phyloP scores from a whole-genome alignment of 2,113 vertebrate genomes.

The Carlito syrichta region DNA sequence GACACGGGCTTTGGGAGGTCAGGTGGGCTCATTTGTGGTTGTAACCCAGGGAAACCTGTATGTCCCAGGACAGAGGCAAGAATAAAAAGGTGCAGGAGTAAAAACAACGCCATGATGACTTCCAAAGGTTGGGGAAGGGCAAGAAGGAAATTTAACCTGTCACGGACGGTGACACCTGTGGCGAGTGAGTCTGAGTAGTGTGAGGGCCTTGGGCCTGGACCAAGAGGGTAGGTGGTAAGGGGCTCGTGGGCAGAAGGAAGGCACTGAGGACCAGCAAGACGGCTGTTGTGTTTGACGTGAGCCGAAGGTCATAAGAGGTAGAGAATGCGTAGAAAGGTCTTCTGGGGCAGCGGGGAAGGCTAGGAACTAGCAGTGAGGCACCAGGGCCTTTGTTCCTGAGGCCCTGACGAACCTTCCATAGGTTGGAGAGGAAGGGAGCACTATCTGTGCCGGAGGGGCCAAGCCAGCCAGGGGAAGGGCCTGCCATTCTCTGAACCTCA shows the following conservation, averaged over 20 bases:
- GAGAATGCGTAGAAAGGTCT: not conserved
- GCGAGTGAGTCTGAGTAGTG: not conserved
- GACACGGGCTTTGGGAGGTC: not conserved
- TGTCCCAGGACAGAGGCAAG: not conserved
- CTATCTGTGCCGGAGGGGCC: not conserved
- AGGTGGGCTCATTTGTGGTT: not conserved
- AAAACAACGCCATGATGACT: fast-evolving
- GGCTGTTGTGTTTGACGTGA: fast-evolving
- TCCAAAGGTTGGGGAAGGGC: not conserved
- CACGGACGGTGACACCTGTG: too few relatives aligned
- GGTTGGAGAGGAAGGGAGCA: not conserved
- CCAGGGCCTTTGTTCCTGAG: not conserved
- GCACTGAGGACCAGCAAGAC: not conserved
- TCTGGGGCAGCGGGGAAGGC: not conserved
- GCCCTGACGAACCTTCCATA: fast-evolving
- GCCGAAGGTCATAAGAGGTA: not conserved
- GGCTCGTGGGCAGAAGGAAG: fast-evolving
- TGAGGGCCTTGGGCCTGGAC: not conserved
- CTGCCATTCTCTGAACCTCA: not conserved
- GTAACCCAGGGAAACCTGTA: not conserved
- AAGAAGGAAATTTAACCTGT: not conserved
- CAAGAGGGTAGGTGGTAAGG: not conserved
- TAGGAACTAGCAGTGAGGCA: not conserved
- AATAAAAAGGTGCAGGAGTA: not conserved
- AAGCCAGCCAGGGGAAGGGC: too few relatives aligned